Percentiles rank a stretch among this genome's conserved stretches.
Evolutionary conservation across 1,140 invertebrate species (phyloP).

Genomic region (Drepana arcuata): DNA sequence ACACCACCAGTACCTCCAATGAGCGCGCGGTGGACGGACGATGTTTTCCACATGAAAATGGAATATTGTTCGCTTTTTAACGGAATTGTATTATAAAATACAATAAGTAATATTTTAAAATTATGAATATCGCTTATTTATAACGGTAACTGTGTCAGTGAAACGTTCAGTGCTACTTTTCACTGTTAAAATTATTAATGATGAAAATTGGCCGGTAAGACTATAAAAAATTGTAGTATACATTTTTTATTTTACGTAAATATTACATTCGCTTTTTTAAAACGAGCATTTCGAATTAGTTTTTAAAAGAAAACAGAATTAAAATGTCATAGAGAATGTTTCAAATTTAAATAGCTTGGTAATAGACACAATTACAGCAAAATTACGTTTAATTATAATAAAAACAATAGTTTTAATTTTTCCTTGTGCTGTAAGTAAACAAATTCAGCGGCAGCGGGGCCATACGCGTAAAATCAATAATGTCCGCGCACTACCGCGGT

Average conservation of each 20-base stretch:
- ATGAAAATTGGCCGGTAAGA: slow-evolving; percentile 21
- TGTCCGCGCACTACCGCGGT: slow-evolving; percentile 38
- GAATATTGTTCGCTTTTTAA: slow-evolving; percentile 12
- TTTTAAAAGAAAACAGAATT: background rate
- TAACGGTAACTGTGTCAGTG: slow-evolving; percentile 15
- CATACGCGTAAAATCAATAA: slow-evolving; percentile 48
- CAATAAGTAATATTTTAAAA: slow-evolving; percentile 14
- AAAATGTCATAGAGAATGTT: background rate
- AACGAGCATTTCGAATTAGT: too few species aligned
- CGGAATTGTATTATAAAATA: slow-evolving; percentile 20
- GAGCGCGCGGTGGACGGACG: slow-evolving; percentile 18
- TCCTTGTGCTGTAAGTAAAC: slow-evolving; percentile 11
- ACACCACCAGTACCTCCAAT: too few species aligned
- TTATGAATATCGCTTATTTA: slow-evolving; percentile 20
- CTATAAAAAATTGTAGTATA: background rate
- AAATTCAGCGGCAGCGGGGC: slow-evolving; percentile 10
- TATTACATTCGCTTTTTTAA: too few species aligned
- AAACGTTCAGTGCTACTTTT: slow-evolving; percentile 18
- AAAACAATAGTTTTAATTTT: slow-evolving; percentile 5
- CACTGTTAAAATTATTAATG: slow-evolving; percentile 11
- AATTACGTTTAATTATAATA: background rate
- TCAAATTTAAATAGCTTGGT: background rate
- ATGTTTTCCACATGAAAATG: slow-evolving; percentile 21
- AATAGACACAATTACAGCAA: background rate
- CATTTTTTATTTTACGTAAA: too few species aligned